These are phyloP conservation scores for Cerceris ruficornis DNA, from an alignment of 2,888 invertebrate genomes.

Conservation along the genomic window DNA sequence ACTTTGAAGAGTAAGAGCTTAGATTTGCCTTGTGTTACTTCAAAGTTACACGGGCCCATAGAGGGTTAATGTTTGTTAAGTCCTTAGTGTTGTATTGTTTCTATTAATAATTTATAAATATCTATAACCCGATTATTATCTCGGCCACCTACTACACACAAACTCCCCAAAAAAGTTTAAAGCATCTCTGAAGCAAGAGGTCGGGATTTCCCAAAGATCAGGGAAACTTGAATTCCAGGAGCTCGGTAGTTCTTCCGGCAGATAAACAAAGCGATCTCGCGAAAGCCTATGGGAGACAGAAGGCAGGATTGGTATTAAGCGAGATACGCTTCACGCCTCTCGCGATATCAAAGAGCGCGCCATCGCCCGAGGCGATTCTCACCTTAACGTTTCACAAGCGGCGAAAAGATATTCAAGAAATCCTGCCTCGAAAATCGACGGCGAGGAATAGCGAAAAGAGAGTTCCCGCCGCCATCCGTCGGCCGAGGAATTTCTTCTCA, in stretches of 20 bases:
- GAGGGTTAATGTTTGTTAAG: too few relatives aligned
- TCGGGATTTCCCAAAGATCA: too few relatives aligned
- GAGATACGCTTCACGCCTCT: conserved; percentile 4
- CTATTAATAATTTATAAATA: too few relatives aligned
- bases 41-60: too few relatives aligned
- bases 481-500: conserved; percentile 43
- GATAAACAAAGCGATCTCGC: background rate
- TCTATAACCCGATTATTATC: too few relatives aligned
- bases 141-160: too few relatives aligned
- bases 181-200: too few relatives aligned
- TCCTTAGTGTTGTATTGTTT: too few relatives aligned
- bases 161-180: too few relatives aligned
- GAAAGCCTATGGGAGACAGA: background rate
- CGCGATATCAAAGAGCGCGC: conserved; percentile 3
- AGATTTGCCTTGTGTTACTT: too few relatives aligned
- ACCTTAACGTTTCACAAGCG: conserved; percentile 18
- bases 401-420: conserved; percentile 31
- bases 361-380: background rate
- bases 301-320: background rate
- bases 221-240: background rate
- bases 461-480: background rate
- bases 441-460: conserved; percentile 20
- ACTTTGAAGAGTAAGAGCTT: too few relatives aligned
- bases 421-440: conserved; percentile 38
- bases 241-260: background rate